Evolutionary conservation across 2,113 vertebrate species (phyloP).

Genomic region (Bubalus kerabau): DNA sequence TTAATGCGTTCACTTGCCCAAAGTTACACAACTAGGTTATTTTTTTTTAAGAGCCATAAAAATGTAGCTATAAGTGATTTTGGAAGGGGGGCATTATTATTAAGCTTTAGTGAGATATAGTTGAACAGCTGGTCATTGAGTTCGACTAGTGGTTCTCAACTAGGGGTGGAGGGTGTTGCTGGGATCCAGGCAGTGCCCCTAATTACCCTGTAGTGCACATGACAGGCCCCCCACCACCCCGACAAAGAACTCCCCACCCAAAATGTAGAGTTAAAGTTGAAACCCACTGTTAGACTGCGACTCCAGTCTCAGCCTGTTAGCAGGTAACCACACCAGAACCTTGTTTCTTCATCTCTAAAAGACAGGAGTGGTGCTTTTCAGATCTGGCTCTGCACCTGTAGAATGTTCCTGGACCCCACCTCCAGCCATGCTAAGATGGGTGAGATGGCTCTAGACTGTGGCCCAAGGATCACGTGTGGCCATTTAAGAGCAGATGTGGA

Average conservation of each 20-base stretch:
- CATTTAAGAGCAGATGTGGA: fast-evolving
- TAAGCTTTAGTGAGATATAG: background rate
- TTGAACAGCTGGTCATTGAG: background rate
- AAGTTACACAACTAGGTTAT: background rate
- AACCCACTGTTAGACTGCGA: background rate
- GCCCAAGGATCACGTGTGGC: background rate
- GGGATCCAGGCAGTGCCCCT: background rate
- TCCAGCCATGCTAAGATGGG: background rate
- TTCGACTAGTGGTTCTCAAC: background rate
- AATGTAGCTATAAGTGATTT: background rate
- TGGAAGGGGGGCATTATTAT: background rate
- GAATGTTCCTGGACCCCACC: background rate
- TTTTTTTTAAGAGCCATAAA: background rate
- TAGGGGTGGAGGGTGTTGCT: background rate
- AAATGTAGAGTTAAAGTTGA: background rate
- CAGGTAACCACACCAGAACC: background rate
- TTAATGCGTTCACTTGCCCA: background rate
- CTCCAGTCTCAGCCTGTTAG: background rate
- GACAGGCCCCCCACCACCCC: background rate
- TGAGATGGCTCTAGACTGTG: background rate
- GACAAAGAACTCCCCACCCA: background rate
- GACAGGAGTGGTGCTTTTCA: background rate
- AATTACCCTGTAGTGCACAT: fast-evolving
- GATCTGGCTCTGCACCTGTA: background rate
- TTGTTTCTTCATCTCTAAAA: background rate